Base-by-base conservation (phyloP, 2,888 invertebrate genomes). In the Melieria picta region DNA sequence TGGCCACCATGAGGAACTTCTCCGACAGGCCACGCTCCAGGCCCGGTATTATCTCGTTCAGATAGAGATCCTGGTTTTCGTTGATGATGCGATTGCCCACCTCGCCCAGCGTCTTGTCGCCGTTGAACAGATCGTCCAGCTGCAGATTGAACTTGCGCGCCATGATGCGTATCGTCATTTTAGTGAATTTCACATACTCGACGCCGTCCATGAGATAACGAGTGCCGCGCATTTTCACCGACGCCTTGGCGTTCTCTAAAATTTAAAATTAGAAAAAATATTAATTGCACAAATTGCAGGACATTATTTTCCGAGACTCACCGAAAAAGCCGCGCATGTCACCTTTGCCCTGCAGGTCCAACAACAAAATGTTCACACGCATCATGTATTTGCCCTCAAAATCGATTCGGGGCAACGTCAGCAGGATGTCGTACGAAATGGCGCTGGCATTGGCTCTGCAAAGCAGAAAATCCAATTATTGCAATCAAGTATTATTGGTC, bases 31-130 rank as follows among this genome's bases (percentile, higher is more conserved):
- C 84, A 46, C 81, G 83, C 74, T 87, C 87, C 63, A 87, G 76
- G 4, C 87, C 87, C 0, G 87, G 87, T 66, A 84, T 81, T 62
- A 87, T 84, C 75, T 87, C 87, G 67, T 78, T 82, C 47, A 87
- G 76, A 73, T 86, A 87, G 11, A 87, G 73, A 7, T 86, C 83
- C 61, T 84, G 82, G 75, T 87, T 86, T 47, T 86, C 82, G 72
- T 87, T 87, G 69, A 87, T 86, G 43, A 87, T 78, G 0, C 76
- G 75, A 73, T 87, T 87, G 65, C 87, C 87, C 58, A 87, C 82
- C 73, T 85, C 82, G 0, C 87, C 85, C 10, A 87, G 75, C 1
- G 84, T 76, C 11, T 82, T 82, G 74, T 87, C 86, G 0, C 86
- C 84, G 72, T 85, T 84, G 65, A 87, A 87, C 5, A 87, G 78